Percentiles rank a stretch among this genome's conserved stretches.
Conservation (phyloP, 2,113 vertebrate genomes). For the Phyllostomus discolor region DNA sequence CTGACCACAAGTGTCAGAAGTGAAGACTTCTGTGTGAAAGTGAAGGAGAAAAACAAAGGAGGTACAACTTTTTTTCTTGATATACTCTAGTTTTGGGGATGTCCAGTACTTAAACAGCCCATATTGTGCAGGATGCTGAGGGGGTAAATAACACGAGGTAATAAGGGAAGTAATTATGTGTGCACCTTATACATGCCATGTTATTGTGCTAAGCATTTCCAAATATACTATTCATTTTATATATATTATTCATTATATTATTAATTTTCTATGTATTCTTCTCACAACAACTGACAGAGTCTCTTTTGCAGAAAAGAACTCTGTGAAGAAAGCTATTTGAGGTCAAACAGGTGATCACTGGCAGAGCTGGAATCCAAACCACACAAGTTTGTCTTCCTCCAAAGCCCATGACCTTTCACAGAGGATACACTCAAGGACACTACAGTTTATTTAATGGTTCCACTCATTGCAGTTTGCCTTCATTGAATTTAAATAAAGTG, state of each 20-base stretch:
- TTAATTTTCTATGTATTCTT: background rate
- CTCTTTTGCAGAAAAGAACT: constrained; percentile 2
- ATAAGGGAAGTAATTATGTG: background rate
- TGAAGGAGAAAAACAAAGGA: background rate
- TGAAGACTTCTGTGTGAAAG: background rate
- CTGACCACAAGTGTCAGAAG: background rate
- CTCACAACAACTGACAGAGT: background rate
- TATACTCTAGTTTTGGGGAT: background rate
- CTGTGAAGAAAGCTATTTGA: background rate
- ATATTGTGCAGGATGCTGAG: background rate
- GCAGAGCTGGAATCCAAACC: constrained; percentile 15
- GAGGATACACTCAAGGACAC: constrained; percentile 17
- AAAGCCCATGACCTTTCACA: constrained; percentile 17
- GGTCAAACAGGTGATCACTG: background rate
- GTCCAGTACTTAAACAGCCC: background rate
- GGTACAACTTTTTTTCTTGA: background rate
- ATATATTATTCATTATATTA: background rate
- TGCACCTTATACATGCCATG: background rate
- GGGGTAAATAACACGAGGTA: background rate
- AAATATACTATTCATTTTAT: background rate
- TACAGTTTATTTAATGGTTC: constrained; percentile 9
- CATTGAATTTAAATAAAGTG: constrained; percentile 45
- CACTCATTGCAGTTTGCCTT: constrained; percentile 20
- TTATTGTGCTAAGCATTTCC: background rate
- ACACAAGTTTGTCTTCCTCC: background rate